A percentile compares a stretch with the other conserved stretches of the same genome.
phyloP scores from a whole-genome alignment of 2,888 invertebrate species.

The Dilophus febrilis region DNA sequence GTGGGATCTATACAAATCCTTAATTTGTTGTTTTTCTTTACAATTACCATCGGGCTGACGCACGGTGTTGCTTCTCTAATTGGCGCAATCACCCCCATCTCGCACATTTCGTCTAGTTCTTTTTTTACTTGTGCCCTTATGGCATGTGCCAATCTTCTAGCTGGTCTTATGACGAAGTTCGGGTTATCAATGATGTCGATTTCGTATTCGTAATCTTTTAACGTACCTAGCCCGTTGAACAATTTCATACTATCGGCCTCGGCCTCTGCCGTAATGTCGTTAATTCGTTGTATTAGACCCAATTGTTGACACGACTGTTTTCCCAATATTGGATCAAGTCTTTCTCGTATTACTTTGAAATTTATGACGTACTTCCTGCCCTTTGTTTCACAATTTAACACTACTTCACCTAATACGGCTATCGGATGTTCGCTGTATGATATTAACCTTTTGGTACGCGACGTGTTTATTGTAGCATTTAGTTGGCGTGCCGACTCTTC shows the following conservation, averaged over 20 bases:
- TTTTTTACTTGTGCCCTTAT: conserved; percentile 7
- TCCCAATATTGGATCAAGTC: background rate
- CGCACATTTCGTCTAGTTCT: conserved; percentile 6
- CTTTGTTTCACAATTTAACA: background rate
- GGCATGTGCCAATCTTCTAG: conserved; percentile 7
- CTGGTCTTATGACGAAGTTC: conserved; percentile 1
- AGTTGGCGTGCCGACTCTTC: background rate
- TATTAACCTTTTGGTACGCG: conserved; percentile 3
- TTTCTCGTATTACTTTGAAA: background rate
- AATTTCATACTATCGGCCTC: background rate
- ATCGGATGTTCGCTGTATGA: conserved; percentile 4
- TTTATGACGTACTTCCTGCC: background rate
- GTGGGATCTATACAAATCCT: conserved; percentile 6
- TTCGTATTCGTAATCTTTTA: too few relatives aligned
- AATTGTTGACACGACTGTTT: background rate
- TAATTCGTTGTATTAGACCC: background rate
- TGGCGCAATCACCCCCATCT: conserved; percentile 4
- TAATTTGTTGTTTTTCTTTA: conserved; percentile 5
- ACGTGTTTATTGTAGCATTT: background rate
- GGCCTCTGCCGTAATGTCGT: background rate
- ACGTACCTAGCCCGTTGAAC: too few relatives aligned
- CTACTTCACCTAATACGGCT: conserved; percentile 1
- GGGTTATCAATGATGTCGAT: conserved; percentile 8
- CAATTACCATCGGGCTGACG: conserved; percentile 7
- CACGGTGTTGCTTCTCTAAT: conserved; percentile 9